phyloP scores from a whole-genome alignment of 2,113 vertebrate genomes.

The Pteronura brasiliensis region DNA sequence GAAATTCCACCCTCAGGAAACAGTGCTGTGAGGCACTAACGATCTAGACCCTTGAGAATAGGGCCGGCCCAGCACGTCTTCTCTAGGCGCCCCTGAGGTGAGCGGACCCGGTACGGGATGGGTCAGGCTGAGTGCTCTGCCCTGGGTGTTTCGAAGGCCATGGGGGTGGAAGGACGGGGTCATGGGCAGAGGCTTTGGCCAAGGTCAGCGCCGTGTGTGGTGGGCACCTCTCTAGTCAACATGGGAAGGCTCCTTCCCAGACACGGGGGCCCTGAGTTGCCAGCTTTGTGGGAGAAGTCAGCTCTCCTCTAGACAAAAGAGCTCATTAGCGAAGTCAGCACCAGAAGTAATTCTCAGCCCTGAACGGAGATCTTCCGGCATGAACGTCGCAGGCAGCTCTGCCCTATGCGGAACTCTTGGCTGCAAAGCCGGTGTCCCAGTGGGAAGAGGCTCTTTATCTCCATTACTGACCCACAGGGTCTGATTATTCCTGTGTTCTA shows the following conservation, averaged over 20 bases:
- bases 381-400: accelerated
- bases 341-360: neutral
- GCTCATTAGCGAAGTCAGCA: neutral
- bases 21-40: accelerated
- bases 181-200: no score
- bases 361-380: neutral
- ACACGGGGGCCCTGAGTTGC: no score
- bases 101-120: neutral
- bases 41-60: neutral
- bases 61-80: neutral
- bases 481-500: neutral
- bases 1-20: neutral
- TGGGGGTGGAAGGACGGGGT: accelerated
- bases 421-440: neutral
- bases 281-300: neutral
- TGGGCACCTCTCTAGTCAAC: neutral
- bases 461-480: neutral
- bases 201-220: neutral
- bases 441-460: neutral
- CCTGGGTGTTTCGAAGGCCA: neutral
- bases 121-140: neutral
- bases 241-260: neutral
- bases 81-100: neutral
- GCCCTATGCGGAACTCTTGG: neutral
- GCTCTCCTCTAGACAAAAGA: neutral